phyloP scores from a whole-genome alignment of 2,888 invertebrate genomes.

The Adelognathus sp. region DNA sequence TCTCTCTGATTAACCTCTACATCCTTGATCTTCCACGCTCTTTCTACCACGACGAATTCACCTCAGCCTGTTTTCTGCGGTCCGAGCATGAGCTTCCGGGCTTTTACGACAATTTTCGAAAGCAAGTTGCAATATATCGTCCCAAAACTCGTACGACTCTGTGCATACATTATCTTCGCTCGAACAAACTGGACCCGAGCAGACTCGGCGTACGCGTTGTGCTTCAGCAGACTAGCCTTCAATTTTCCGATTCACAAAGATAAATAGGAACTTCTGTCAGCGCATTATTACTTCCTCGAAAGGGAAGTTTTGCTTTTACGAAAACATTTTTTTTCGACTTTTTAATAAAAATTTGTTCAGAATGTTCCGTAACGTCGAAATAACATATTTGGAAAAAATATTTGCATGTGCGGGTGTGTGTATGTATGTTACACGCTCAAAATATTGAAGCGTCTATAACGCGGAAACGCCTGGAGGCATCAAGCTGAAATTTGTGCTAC shows the following conservation, averaged over 20 bases:
- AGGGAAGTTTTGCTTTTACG: too few relatives aligned
- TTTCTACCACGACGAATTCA: neutral
- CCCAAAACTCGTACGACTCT: neutral
- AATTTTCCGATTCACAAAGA: neutral
- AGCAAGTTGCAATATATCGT: neutral
- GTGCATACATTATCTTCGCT: neutral
- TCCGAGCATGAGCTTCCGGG: neutral
- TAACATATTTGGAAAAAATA: too few relatives aligned
- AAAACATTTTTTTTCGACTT: too few relatives aligned
- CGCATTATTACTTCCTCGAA: too few relatives aligned
- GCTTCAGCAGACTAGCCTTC: neutral
- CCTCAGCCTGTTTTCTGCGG: slow-evolving; percentile 24
- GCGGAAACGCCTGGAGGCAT: too few relatives aligned
- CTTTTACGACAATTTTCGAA: neutral
- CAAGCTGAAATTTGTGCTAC: too few relatives aligned
- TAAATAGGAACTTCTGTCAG: too few relatives aligned
- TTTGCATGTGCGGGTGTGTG: too few relatives aligned
- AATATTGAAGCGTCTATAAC: too few relatives aligned
- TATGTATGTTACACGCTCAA: too few relatives aligned
- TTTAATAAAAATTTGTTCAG: too few relatives aligned
- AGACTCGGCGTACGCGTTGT: neutral
- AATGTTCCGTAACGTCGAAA: too few relatives aligned
- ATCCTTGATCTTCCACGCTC: neutral
- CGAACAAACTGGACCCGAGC: neutral
- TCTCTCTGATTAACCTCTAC: neutral